Conservation (phyloP, 2,888 invertebrate genomes). For the Drosophila pegasa region DNA sequence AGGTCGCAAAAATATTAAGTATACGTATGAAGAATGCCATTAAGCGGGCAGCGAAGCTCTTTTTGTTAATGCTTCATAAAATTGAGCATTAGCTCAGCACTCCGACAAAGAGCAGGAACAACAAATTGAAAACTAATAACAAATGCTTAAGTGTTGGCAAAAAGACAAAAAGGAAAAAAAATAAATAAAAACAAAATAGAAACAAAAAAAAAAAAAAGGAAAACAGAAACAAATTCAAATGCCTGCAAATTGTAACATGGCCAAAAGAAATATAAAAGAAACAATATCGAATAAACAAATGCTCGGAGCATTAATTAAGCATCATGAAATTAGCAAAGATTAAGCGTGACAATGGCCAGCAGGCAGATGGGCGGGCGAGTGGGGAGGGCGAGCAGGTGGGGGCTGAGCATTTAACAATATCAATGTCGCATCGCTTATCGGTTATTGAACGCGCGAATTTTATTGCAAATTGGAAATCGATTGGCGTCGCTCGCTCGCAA, state of each 20-base stretch:
- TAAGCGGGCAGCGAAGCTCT: conserved; percentile 60
- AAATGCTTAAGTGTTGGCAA: conserved; percentile 39
- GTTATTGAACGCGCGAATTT: conserved; percentile 60
- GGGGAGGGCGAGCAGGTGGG: background rate
- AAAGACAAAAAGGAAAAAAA: conserved; percentile 8
- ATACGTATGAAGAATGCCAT: conserved; percentile 61
- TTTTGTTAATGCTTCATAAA: conserved; percentile 62
- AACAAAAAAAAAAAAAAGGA: conserved; percentile 11
- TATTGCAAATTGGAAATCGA: conserved; percentile 60
- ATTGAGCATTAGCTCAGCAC: conserved; percentile 60
- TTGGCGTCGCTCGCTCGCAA: conserved; percentile 53
- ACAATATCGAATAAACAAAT: conserved; percentile 35
- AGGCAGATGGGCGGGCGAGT: background rate
- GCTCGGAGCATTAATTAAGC: conserved; percentile 53
- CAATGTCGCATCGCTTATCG: conserved; percentile 68
- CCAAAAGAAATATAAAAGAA: conserved; percentile 20
- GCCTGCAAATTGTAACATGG: conserved; percentile 62
- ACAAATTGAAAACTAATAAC: conserved; percentile 61
- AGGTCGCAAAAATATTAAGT: conserved; percentile 65
- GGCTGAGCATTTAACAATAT: conserved; percentile 24
- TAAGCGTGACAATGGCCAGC: conserved; percentile 7
- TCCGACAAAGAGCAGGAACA: conserved; percentile 54
- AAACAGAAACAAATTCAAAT: conserved; percentile 25
- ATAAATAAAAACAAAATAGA: conserved; percentile 24
- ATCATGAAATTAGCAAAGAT: conserved; percentile 44